Conservation (phyloP, 2,797 vertebrate genomes). For the Micromesistius poutassou region DNA sequence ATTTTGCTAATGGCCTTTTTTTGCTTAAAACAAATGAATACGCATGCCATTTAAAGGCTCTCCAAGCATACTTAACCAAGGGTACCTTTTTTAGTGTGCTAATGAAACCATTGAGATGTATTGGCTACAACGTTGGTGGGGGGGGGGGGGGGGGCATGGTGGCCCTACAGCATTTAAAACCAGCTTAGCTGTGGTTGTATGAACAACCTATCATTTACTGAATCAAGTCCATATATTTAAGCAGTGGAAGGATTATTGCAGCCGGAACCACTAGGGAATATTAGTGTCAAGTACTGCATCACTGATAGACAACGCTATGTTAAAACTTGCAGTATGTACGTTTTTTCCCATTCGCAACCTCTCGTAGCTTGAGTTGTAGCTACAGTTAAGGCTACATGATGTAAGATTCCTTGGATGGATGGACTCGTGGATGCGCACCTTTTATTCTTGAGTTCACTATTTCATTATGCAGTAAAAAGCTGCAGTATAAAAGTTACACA, state of each 20-base stretch:
- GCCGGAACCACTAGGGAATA: neutral
- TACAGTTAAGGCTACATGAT: neutral
- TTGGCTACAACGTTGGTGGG: neutral
- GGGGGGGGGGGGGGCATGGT: neutral
- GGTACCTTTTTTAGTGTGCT: neutral
- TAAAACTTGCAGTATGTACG: neutral
- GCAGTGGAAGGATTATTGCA: neutral
- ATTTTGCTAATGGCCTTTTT: conserved; percentile 1
- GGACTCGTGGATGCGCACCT: no score
- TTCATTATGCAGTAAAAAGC: neutral
- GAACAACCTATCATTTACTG: neutral
- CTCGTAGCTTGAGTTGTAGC: neutral
- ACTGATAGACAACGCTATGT: neutral
- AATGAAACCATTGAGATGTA: neutral
- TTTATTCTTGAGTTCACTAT: no score
- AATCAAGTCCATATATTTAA: neutral
- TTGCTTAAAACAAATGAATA: neutral
- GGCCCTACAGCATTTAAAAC: neutral
- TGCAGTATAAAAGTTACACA: no score
- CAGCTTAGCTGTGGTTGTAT: neutral
- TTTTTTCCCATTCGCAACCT: neutral
- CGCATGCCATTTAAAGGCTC: neutral
- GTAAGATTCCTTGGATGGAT: neutral
- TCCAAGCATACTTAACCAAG: neutral
- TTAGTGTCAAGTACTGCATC: neutral